Conservation (phyloP, 2,888 invertebrate genomes). For the Athripsodes cinereus region DNA sequence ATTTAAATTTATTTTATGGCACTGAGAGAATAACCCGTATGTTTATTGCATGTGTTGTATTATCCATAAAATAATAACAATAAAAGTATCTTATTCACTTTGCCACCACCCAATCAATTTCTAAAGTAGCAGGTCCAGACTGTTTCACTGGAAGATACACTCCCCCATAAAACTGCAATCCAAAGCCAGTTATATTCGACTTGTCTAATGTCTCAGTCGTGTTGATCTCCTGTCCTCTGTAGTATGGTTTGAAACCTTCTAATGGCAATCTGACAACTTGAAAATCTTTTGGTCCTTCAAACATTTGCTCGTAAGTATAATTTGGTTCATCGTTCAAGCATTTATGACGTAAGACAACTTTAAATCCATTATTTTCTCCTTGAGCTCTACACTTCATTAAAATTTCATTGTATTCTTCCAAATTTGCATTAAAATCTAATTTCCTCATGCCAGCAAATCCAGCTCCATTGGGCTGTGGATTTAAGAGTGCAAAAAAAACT, state of each 20-base stretch:
- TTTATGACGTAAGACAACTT: constrained; percentile 55
- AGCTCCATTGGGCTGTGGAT: constrained; percentile 62
- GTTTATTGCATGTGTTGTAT: too few species aligned
- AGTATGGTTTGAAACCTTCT: constrained; percentile 55
- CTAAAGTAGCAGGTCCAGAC: constrained; percentile 56
- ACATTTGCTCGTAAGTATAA: constrained; percentile 55
- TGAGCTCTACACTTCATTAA: constrained; percentile 53
- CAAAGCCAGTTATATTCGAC: constrained; percentile 53
- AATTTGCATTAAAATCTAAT: constrained; percentile 41
- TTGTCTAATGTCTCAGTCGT: constrained; percentile 52
- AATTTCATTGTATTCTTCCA: constrained; percentile 45
- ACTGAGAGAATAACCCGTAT: too few species aligned
- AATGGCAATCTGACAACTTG: constrained; percentile 48
- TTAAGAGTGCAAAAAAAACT: constrained; percentile 57
- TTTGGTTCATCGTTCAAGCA: constrained; percentile 51
- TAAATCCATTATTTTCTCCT: constrained; percentile 53
- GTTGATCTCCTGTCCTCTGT: constrained; percentile 51
- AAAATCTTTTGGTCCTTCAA: constrained; percentile 52
- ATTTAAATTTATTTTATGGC: too few species aligned
- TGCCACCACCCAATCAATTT: constrained; percentile 55
- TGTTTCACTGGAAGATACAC: constrained; percentile 59
- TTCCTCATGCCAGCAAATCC: constrained; percentile 59
- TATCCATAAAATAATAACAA: too few species aligned
- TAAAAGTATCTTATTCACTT: too few species aligned
- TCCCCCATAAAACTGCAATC: constrained; percentile 60